A percentile compares a stretch with the other conserved stretches of the same genome.
These are phyloP conservation scores for Hoplodrina blanda DNA, from an alignment of 2,888 invertebrate species.

Conservation along the genomic window DNA sequence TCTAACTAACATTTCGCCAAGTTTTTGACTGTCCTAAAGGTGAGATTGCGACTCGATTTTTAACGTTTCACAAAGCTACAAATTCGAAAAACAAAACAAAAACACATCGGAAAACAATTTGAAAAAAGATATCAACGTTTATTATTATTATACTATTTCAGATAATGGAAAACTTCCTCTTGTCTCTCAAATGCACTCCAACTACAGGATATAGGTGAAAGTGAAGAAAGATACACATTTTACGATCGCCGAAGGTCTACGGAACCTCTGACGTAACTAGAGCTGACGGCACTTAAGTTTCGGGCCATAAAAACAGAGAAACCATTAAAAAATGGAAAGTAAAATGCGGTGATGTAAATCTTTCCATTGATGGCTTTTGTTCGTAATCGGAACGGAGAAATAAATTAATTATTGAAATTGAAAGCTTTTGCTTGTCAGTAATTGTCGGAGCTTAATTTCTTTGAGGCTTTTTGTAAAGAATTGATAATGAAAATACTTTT, in stretches of 20 bases:
- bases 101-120: not conserved
- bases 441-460: constrained; percentile 11
- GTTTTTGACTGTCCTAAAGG: no score
- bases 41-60: no score
- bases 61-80: not conserved
- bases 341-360: constrained; percentile 34
- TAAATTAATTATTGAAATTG: constrained; percentile 46
- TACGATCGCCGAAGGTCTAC: constrained; percentile 59
- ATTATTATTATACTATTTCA: constrained; percentile 11
- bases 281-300: constrained; percentile 69
- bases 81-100: not conserved
- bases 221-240: constrained; percentile 66
- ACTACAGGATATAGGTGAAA: constrained; percentile 60
- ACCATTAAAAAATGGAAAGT: constrained; percentile 55
- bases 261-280: constrained; percentile 69
- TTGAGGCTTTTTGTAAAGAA: constrained; percentile 4
- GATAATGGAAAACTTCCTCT: constrained; percentile 1
- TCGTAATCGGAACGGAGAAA: constrained; percentile 34
- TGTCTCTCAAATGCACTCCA: constrained; percentile 19
- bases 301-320: constrained; percentile 59
- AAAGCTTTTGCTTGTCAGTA: constrained; percentile 37
- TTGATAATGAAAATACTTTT: constrained; percentile 25
- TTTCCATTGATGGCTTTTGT: constrained; percentile 38
- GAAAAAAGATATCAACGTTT: not conserved
- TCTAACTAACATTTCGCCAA: no score